phyloP scores from a whole-genome alignment of 2,888 invertebrate genomes.

The Drosophila diplacantha region DNA sequence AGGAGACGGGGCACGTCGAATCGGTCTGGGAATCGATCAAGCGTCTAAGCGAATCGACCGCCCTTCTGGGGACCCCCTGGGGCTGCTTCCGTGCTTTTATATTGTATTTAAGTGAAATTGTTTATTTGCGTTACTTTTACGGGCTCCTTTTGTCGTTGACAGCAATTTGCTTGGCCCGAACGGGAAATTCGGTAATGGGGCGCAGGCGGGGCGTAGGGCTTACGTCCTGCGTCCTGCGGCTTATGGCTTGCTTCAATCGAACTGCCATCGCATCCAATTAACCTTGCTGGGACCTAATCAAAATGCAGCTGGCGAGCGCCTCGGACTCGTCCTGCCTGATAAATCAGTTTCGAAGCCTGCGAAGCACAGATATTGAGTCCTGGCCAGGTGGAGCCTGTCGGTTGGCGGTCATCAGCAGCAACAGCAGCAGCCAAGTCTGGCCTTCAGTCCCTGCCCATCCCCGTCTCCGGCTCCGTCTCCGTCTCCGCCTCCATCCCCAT shows the following conservation, averaged over 20 bases:
- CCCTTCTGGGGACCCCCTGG: background rate
- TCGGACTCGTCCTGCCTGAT: conserved; percentile 9
- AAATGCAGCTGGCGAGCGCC: conserved; percentile 52
- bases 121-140: conserved; percentile 67
- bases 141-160: conserved; percentile 58
- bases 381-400: conserved; percentile 16
- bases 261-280: conserved; percentile 62
- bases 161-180: conserved; percentile 54
- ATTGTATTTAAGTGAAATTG: conserved; percentile 59
- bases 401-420: conserved; percentile 19
- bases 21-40: conserved; percentile 58
- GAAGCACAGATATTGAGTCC: conserved; percentile 10
- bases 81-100: conserved; percentile 46
- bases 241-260: conserved; percentile 38
- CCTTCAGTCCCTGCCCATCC: conserved; percentile 15
- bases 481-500: background rate
- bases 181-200: conserved; percentile 25
- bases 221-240: background rate
- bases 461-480: background rate
- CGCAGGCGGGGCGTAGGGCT: background rate
- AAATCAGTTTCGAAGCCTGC: conserved; percentile 14
- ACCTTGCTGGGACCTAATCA: conserved; percentile 70
- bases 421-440: conserved; percentile 52
- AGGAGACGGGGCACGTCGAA: background rate
- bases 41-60: conserved; percentile 39